Evolutionary conservation across 1,140 invertebrate genomes (phyloP).

Genomic region (Brachionus rotundiformis): DNA sequence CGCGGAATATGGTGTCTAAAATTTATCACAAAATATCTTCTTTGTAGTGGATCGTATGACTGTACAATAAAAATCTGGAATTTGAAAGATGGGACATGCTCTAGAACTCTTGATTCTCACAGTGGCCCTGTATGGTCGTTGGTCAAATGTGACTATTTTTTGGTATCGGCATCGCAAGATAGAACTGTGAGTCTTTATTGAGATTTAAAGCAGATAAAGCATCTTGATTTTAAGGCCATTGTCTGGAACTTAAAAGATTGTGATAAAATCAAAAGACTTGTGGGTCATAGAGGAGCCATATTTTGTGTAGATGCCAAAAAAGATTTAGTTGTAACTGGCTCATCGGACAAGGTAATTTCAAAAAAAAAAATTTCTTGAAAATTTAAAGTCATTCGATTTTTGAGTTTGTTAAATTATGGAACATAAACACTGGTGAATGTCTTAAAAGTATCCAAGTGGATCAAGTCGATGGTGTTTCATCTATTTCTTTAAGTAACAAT

Average conservation of each 20-base stretch:
- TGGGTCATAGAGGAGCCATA: slow-evolving; percentile 58
- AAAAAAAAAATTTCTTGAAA: background rate
- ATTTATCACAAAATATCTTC: slow-evolving; percentile 59
- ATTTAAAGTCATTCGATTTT: no score
- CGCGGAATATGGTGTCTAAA: slow-evolving; percentile 61
- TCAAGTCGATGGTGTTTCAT: slow-evolving; percentile 73
- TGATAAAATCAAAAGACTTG: slow-evolving; percentile 55
- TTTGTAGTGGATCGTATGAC: slow-evolving; percentile 60
- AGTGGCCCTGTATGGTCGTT: slow-evolving; percentile 59
- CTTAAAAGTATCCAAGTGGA: slow-evolving; percentile 87
- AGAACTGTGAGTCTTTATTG: slow-evolving; percentile 59
- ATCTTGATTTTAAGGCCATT: slow-evolving; percentile 56
- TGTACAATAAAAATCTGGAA: slow-evolving; percentile 61
- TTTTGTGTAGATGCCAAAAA: slow-evolving; percentile 60
- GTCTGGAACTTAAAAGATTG: slow-evolving; percentile 60
- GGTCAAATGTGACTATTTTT: slow-evolving; percentile 54
- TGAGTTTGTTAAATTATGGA: slow-evolving; percentile 94
- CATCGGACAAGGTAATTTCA: slow-evolving; percentile 58
- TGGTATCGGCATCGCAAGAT: slow-evolving; percentile 60
- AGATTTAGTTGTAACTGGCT: slow-evolving; percentile 58
- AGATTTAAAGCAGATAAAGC: no score
- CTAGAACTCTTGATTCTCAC: slow-evolving; percentile 58
- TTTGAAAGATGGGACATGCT: slow-evolving; percentile 56
- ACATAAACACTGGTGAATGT: slow-evolving; percentile 93
- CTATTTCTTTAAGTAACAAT: slow-evolving; percentile 96